Evolutionary conservation across 2,797 vertebrate genomes (phyloP), one percentile per base, ranked within the genome.

Genomic region (Cottoperca gobio): DNA sequence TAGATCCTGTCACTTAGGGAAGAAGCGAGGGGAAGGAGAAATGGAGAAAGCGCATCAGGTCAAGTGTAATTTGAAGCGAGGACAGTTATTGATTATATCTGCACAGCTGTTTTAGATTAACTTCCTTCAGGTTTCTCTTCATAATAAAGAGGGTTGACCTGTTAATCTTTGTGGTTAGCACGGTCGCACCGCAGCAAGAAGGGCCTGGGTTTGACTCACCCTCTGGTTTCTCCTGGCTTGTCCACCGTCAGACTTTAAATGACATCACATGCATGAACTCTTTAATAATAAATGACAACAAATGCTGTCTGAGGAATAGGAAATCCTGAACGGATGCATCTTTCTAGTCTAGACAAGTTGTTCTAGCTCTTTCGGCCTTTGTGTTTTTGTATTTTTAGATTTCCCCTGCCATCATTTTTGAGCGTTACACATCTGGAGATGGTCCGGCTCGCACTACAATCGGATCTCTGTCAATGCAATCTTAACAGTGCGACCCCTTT

Each of bases 1-100:
- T 14, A 43, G 23, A 26, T 72, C 50, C 17, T 68, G 45, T 53
- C 21, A 35, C 45, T 33, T 62, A 8, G 53, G 4, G 52, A 64
- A 49, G 14, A 23, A 12, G 49, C 12, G 33, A 67, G 31, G 21
- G 11, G 16, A 57, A 43, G 42, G 33, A 0, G 23, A 48, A 55
- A 71, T 2, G n/a, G 33, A 16, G 59, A 28, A 33, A 73, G 5
- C 3, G 28, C 0, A 3, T 19, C 35, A 0, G 48, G 26, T 73
- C 5, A 45, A 50, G 26, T 50, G 23, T 57, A n/a, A 63, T 66
- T 13, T 26, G 31, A 59, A 3, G 1, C 1, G 0, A 70, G 28
- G 35, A 52, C 53, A 69, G 45, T 39, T 16, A 58, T 16, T 60
- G 35, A 53, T 43, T 49, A 37, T 16, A 14, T 43, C 14, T 54